These are phyloP conservation scores for Chrysotoxum bicinctum DNA, from an alignment of 2,888 invertebrate species.

Conservation along the genomic window DNA sequence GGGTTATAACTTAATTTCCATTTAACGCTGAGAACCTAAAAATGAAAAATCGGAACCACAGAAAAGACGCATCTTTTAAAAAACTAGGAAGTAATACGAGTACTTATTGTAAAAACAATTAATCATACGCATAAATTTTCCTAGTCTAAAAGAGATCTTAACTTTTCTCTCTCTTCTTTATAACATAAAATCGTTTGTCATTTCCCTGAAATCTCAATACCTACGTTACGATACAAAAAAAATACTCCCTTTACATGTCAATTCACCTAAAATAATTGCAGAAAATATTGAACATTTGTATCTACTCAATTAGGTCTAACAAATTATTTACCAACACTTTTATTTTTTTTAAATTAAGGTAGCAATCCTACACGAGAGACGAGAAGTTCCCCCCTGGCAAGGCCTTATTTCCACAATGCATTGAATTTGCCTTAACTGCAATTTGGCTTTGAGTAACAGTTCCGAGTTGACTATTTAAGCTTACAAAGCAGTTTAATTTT, in stretches of 20 bases:
- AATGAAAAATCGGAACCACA: no score
- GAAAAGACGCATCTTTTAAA: no score
- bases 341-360: constrained; percentile 37
- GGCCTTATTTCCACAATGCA: constrained; percentile 43
- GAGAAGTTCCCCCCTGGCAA: constrained; percentile 8
- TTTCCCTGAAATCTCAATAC: background rate
- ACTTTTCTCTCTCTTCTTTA: no score
- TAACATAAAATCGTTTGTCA: no score
- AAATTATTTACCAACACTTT: constrained; percentile 65
- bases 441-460: constrained; percentile 52
- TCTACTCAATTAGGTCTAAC: constrained; percentile 44
- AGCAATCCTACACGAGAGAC: background rate
- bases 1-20: no score
- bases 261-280: background rate
- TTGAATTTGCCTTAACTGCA: constrained; percentile 53
- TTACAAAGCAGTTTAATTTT: constrained; percentile 24
- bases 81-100: no score
- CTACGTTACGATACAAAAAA: background rate
- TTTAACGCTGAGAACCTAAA: no score
- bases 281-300: background rate
- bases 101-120: no score
- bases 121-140: no score
- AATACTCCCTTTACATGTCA: background rate
- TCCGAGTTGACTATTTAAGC: constrained; percentile 41
- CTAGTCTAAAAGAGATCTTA: no score